Conservation (phyloP, 64 coral and sea anemone species). For the Porites lutea region DNA sequence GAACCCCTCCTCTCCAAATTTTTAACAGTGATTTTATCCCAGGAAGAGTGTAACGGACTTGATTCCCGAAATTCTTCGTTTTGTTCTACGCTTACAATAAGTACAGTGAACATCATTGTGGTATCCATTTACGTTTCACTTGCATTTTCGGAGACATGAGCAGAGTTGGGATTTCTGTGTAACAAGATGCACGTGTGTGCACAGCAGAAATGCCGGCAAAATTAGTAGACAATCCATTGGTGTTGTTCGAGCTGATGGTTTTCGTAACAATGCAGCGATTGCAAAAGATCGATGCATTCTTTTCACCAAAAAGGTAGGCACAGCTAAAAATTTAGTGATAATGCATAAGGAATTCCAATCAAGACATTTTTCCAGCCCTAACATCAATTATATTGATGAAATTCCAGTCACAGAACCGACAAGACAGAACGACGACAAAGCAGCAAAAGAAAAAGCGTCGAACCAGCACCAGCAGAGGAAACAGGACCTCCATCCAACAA, state of each 20-base stretch:
- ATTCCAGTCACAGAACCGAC: too few relatives aligned
- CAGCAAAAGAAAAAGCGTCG: constrained; percentile 17
- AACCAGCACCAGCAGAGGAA: constrained; percentile 33
- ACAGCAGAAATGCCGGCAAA: constrained; percentile 43
- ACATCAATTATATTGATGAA: too few relatives aligned
- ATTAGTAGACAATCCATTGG: constrained; percentile 35
- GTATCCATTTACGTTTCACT: too few relatives aligned
- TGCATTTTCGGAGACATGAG: constrained; percentile 35
- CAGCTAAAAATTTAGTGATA: neutral
- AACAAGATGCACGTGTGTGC: too few relatives aligned
- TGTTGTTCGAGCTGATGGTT: constrained; percentile 41
- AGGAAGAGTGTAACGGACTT: too few relatives aligned
- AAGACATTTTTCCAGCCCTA: too few relatives aligned
- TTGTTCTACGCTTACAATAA: too few relatives aligned
- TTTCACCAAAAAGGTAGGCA: constrained; percentile 20
- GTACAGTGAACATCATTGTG: too few relatives aligned
- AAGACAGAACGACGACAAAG: neutral
- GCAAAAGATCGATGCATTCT: constrained; percentile 47
- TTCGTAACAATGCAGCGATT: constrained; percentile 39
- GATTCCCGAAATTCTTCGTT: too few relatives aligned
- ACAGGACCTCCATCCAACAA: constrained; percentile 49
- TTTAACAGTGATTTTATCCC: neutral
- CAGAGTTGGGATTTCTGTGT: constrained; percentile 32
- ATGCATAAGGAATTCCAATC: too few relatives aligned
- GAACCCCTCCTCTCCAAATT: too few relatives aligned